Percentiles rank a stretch among this genome's conserved stretches.
These are phyloP conservation scores for Pogonophryne albipinna DNA, from an alignment of 2,797 vertebrate genomes.

Conservation along the genomic window DNA sequence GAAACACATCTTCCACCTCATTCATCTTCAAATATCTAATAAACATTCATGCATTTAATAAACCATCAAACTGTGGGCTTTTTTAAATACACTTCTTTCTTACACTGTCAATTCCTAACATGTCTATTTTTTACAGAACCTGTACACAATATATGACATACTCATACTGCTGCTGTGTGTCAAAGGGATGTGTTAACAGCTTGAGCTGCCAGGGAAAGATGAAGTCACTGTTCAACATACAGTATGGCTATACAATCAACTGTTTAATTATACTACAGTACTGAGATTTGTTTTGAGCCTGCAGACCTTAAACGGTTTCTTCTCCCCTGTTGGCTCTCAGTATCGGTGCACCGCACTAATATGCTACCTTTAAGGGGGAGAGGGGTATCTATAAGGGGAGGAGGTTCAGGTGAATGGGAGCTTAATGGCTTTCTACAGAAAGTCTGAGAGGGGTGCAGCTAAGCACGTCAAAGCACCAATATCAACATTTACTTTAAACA, in stretches of 20 bases:
- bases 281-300: slow-evolving; percentile 15
- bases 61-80: not conserved
- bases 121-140: slow-evolving; percentile 20
- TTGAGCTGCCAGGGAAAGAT: slow-evolving; percentile 15
- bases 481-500: slow-evolving; percentile 36
- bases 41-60: not conserved
- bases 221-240: slow-evolving; percentile 1
- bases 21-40: too few species aligned
- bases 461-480: slow-evolving; percentile 47
- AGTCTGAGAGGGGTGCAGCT: slow-evolving; percentile 30
- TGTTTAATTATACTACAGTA: slow-evolving; percentile 18
- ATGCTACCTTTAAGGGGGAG: not conserved
- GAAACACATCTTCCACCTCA: too few species aligned
- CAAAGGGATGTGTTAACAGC: slow-evolving; percentile 41
- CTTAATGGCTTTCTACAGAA: slow-evolving; percentile 48
- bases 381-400: slow-evolving; percentile 22
- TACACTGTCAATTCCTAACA: not conserved
- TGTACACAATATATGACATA: slow-evolving; percentile 15
- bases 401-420: slow-evolving; percentile 23
- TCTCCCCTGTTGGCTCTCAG: slow-evolving; percentile 15
- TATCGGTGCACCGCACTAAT: slow-evolving; percentile 37
- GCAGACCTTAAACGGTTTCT: slow-evolving; percentile 30
- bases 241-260: not conserved
- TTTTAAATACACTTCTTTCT: not conserved
- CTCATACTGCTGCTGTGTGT: slow-evolving; percentile 14